These are phyloP conservation scores for Caenorhabditis doughertyi DNA, from an alignment of 2,888 invertebrate species.

Conservation along the genomic window DNA sequence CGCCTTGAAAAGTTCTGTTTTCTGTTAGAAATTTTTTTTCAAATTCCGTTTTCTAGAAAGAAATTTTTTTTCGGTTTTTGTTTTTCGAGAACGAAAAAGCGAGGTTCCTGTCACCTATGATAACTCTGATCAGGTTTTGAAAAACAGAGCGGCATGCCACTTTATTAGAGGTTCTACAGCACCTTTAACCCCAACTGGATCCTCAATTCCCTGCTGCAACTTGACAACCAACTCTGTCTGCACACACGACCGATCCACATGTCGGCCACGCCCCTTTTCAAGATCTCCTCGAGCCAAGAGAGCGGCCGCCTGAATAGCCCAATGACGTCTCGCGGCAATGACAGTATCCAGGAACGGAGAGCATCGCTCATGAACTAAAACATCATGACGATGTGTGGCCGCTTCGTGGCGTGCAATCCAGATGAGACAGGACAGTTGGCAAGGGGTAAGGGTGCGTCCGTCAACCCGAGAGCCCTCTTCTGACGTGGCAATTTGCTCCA, in stretches of 20 bases:
- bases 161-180: too few relatives aligned
- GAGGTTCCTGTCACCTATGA: too few relatives aligned
- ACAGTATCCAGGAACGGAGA: slow-evolving; percentile 87
- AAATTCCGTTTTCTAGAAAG: too few relatives aligned
- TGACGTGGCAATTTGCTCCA: slow-evolving; percentile 89
- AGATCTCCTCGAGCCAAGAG: slow-evolving; percentile 89
- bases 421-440: slow-evolving; percentile 88
- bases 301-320: slow-evolving; percentile 89
- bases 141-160: too few relatives aligned
- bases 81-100: too few relatives aligned
- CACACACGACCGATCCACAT: slow-evolving; percentile 89
- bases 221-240: slow-evolving; percentile 77
- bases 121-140: too few relatives aligned
- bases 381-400: slow-evolving; percentile 89
- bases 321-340: slow-evolving; percentile 87
- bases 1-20: too few relatives aligned
- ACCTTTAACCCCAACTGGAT: slow-evolving; percentile 49
- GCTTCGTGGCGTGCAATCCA: slow-evolving; percentile 87
- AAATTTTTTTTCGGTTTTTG: too few relatives aligned
- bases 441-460: slow-evolving; percentile 31
- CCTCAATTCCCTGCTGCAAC: slow-evolving; percentile 73
- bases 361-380: slow-evolving; percentile 90
- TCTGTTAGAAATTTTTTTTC: too few relatives aligned
- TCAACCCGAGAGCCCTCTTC: slow-evolving; percentile 38
- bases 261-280: slow-evolving; percentile 89